Percentiles rank a stretch among this genome's conserved stretches.
These are phyloP conservation scores for Hipposideros armiger DNA, from an alignment of 2,113 vertebrate species.

Conservation along the genomic window DNA sequence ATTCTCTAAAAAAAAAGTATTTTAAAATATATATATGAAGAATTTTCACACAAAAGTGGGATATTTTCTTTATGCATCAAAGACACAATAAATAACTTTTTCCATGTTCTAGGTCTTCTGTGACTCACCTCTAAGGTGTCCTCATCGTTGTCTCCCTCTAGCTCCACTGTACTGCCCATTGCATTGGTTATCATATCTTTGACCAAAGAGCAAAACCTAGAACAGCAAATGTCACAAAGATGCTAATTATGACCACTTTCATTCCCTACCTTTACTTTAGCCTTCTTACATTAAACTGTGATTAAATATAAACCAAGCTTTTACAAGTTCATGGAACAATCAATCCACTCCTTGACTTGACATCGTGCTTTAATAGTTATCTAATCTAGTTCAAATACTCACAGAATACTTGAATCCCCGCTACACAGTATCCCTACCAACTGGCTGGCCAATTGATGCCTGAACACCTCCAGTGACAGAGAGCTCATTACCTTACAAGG, in stretches of 20 bases:
- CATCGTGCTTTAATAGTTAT: not conserved
- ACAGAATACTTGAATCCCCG: not conserved
- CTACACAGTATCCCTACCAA: not conserved
- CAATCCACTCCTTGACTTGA: constrained; percentile 9
- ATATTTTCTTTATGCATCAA: constrained; percentile 43
- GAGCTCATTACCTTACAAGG: not conserved
- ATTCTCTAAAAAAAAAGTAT: not conserved
- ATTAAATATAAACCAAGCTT: constrained; percentile 37
- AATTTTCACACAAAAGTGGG: constrained; percentile 16
- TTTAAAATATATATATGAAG: constrained; percentile 32
- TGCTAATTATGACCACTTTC: not conserved
- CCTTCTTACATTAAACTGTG: not conserved
- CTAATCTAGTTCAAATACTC: constrained; percentile 5
- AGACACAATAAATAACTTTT: constrained; percentile 21
- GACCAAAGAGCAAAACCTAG: constrained; percentile 95
- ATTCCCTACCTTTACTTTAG: constrained; percentile 27
- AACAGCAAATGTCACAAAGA: constrained; percentile 66
- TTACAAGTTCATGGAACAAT: not conserved
- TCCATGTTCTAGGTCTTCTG: not conserved
- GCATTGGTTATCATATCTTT: constrained; percentile 94
- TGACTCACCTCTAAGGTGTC: constrained; percentile 93
- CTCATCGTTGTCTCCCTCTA: constrained; percentile 93
- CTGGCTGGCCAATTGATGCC: not conserved
- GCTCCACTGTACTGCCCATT: constrained; percentile 90
- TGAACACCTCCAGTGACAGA: constrained; percentile 16